Evolutionary conservation across 2,797 vertebrate genomes (phyloP).

Genomic region (Rhinatrema bivittatum): DNA sequence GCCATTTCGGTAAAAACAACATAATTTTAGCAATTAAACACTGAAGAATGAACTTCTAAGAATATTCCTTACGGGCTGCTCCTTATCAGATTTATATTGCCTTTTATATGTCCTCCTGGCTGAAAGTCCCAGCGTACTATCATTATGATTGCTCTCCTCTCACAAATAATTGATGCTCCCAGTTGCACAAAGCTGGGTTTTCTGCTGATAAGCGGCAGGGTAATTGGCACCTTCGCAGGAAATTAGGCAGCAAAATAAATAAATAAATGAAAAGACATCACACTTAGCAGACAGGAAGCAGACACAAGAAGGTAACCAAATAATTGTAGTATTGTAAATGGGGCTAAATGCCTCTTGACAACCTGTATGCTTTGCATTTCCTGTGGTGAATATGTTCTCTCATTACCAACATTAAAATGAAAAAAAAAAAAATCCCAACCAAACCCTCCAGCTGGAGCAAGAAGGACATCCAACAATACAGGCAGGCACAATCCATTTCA

Average conservation of each 20-base stretch:
- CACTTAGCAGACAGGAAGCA: constrained; percentile 37
- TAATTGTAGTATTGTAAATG: constrained; percentile 14
- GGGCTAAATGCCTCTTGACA: constrained; percentile 23
- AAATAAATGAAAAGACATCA: constrained; percentile 14
- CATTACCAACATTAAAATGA: constrained; percentile 5
- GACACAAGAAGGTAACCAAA: constrained; percentile 36
- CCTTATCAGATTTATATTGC: constrained; percentile 47
- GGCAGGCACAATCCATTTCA: too few species aligned
- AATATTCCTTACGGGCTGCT: constrained; percentile 43
- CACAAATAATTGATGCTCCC: constrained; percentile 64
- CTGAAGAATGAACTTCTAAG: constrained; percentile 40
- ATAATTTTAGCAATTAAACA: too few species aligned
- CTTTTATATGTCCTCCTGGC: constrained; percentile 52
- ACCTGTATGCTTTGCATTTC: constrained; percentile 19
- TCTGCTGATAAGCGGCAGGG: constrained; percentile 53
- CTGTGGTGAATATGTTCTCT: constrained; percentile 26
- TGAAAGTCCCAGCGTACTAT: constrained; percentile 42
- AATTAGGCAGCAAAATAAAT: constrained; percentile 29
- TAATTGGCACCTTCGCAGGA: constrained; percentile 56
- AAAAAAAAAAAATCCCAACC: too few species aligned
- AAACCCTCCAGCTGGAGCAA: too few species aligned
- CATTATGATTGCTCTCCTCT: constrained; percentile 51
- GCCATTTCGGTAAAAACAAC: constrained; percentile 33
- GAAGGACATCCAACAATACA: too few species aligned
- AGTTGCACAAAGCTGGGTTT: constrained; percentile 54